These are phyloP conservation scores for Phodopus roborovskii DNA, from an alignment of 2,113 vertebrate species.

Conservation along the genomic window DNA sequence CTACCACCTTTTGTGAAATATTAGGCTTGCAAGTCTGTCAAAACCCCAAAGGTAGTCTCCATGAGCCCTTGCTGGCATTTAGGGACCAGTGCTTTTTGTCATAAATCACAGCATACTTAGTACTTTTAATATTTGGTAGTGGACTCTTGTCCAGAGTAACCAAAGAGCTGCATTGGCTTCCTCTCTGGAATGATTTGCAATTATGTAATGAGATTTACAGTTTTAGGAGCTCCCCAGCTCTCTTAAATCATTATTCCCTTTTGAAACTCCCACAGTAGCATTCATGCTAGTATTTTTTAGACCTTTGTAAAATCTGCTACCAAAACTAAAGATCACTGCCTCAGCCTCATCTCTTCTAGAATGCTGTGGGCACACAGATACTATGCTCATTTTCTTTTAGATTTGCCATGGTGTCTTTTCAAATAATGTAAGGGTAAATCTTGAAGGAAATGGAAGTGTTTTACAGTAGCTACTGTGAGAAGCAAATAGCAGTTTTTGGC, in stretches of 20 bases:
- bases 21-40: not conserved
- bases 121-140: constrained; percentile 37
- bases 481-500: constrained; percentile 38
- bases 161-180: constrained; percentile 53
- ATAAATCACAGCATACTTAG: not conserved
- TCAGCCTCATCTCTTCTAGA: not conserved
- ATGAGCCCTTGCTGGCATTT: not conserved
- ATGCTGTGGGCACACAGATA: not conserved
- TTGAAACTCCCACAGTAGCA: not conserved
- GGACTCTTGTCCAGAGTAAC: constrained; percentile 18
- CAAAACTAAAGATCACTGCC: not conserved
- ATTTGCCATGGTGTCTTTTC: constrained; percentile 25
- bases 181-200: constrained; percentile 48
- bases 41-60: not conserved
- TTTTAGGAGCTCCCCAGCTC: constrained; percentile 49
- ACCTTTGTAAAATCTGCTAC: not conserved
- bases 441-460: constrained; percentile 34
- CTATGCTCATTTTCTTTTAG: not conserved
- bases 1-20: not conserved
- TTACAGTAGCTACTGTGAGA: constrained; percentile 14
- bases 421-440: constrained; percentile 26
- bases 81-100: constrained; percentile 3
- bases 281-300: constrained; percentile 24
- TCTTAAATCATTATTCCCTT: constrained; percentile 55
- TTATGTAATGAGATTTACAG: constrained; percentile 67